Percentiles rank a stretch among this genome's conserved stretches.
phyloP scores from a whole-genome alignment of 2,888 invertebrate genomes.

The Xiphydria camelus region DNA sequence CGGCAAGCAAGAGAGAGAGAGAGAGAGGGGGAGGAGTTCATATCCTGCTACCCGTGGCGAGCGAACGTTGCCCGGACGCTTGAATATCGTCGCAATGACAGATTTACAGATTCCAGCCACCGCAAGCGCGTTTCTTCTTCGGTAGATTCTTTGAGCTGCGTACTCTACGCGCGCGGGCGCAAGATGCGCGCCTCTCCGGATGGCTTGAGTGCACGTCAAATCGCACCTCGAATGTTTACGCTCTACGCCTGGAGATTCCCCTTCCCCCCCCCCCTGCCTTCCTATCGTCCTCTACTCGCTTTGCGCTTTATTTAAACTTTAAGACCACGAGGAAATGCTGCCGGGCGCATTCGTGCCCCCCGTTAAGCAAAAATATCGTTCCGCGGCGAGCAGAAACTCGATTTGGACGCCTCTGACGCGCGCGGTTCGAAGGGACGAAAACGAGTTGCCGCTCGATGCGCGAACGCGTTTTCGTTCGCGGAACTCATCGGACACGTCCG shows the following conservation, averaged over 20 bases:
- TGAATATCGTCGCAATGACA: conserved; percentile 53
- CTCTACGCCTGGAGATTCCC: conserved; percentile 30
- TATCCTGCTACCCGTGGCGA: conserved; percentile 31
- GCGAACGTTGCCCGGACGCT: conserved; percentile 6
- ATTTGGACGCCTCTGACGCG: too few relatives aligned
- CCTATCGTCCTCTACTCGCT: background rate
- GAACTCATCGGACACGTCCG: too few relatives aligned
- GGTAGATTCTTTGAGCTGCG: conserved; percentile 45
- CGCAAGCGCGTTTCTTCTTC: conserved; percentile 30
- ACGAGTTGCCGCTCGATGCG: too few relatives aligned
- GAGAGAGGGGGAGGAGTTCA: conserved; percentile 40
- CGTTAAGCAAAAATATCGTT: too few relatives aligned
- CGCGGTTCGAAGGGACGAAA: too few relatives aligned
- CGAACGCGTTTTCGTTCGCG: too few relatives aligned
- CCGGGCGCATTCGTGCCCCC: background rate
- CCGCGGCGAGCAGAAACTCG: too few relatives aligned
- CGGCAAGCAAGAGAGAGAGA: too few relatives aligned
- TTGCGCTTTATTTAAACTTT: conserved; percentile 13
- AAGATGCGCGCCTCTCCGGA: conserved; percentile 29
- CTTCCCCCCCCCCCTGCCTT: conserved; percentile 3
- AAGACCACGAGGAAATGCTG: conserved; percentile 2
- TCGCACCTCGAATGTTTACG: conserved; percentile 54
- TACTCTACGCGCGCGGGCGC: conserved; percentile 27
- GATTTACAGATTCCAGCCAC: conserved; percentile 57
- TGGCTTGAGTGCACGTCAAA: conserved; percentile 43